Percentiles rank a stretch among this genome's conserved stretches.
Conservation (phyloP, 2,888 invertebrate species). For the Chrysopilus asiliformis region DNA sequence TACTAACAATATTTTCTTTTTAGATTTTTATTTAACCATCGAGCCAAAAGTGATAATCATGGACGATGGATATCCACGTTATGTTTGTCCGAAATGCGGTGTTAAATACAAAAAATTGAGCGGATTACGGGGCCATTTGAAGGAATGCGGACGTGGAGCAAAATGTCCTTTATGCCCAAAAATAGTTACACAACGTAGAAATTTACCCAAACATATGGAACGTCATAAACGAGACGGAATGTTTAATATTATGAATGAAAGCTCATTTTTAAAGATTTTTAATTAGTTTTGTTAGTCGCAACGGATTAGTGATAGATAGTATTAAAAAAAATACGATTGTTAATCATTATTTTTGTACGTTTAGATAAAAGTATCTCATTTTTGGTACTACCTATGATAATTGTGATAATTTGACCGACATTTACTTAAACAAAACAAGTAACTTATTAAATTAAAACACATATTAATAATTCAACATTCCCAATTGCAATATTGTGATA, state of each 20-base stretch:
- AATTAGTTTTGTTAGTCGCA: no score
- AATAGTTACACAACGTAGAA: slow-evolving; percentile 22
- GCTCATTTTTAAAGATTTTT: no score
- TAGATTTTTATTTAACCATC: slow-evolving; percentile 15
- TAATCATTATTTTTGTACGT: no score
- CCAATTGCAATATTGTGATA: no score
- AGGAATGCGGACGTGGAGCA: slow-evolving; percentile 22
- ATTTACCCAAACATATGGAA: slow-evolving; percentile 22
- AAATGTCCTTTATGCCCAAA: slow-evolving; percentile 22
- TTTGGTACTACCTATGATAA: no score
- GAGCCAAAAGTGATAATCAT: slow-evolving; percentile 18
- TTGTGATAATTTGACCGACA: no score
- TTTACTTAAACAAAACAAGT: no score
- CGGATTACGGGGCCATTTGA: slow-evolving; percentile 20
- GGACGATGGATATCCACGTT: slow-evolving; percentile 20
- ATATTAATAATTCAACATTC: no score
- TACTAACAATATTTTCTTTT: slow-evolving; percentile 22
- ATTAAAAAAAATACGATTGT: no score
- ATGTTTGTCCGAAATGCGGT: slow-evolving; percentile 21
- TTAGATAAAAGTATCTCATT: no score
- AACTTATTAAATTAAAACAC: no score
- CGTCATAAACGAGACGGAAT: slow-evolving; percentile 14
- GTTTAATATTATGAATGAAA: not conserved
- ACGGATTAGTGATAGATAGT: no score
- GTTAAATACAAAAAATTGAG: slow-evolving; percentile 22